These are phyloP conservation scores for Cardiocondyla obscurior DNA, from an alignment of 1,140 invertebrate genomes.

Conservation along the genomic window DNA sequence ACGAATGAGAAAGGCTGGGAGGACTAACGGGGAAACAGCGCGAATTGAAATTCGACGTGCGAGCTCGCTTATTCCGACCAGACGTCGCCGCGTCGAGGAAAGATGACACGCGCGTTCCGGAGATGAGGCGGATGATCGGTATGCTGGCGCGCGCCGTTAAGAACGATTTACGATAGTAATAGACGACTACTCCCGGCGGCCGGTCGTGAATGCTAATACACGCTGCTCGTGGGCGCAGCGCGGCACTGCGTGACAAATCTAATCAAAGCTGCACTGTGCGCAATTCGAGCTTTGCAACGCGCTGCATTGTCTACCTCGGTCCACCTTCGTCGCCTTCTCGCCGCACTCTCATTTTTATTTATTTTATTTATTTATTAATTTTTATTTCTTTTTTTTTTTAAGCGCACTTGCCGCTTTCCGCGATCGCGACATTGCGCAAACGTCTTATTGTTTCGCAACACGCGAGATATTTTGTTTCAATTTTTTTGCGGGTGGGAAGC, in stretches of 20 bases:
- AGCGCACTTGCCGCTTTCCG: constrained; percentile 8
- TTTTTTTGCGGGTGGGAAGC: background rate
- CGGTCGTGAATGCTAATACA: constrained; percentile 73
- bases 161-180: constrained; percentile 74
- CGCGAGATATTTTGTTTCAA: constrained; percentile 20
- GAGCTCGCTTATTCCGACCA: constrained; percentile 10
- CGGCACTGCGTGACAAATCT: constrained; percentile 76
- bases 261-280: constrained; percentile 76
- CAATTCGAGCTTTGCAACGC: constrained; percentile 56
- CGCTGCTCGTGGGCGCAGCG: constrained; percentile 75
- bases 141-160: constrained; percentile 62
- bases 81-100: background rate
- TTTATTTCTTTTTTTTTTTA: too few species aligned
- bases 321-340: constrained; percentile 1
- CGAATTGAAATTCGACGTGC: constrained; percentile 69
- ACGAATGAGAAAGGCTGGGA: constrained; percentile 1
- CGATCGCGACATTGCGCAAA: background rate
- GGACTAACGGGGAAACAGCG: constrained; percentile 48
- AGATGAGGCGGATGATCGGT: constrained; percentile 48
- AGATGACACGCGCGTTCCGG: constrained; percentile 22
- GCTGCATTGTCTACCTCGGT: constrained; percentile 40
- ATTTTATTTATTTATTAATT: too few species aligned
- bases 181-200: constrained; percentile 54
- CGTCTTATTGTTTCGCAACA: background rate
- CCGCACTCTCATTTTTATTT: too few species aligned